Conservation (phyloP, 2,888 invertebrate species). For the Mythimna pallens region DNA sequence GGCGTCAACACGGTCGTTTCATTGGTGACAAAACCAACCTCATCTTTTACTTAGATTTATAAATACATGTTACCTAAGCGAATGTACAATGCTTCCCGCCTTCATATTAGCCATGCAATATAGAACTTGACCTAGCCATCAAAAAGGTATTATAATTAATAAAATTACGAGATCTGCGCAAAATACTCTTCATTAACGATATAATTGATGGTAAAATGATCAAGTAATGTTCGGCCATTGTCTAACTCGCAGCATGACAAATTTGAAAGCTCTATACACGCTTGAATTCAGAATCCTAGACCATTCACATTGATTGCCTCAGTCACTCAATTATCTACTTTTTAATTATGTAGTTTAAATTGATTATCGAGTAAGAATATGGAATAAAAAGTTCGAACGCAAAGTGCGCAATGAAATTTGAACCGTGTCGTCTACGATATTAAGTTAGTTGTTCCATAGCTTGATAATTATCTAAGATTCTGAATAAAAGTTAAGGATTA, state of each 20-base stretch:
- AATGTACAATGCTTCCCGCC: slow-evolving; percentile 22
- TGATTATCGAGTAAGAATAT: not conserved
- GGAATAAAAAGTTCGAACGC: not conserved
- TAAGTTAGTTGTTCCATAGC: slow-evolving; percentile 4
- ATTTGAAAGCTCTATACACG: slow-evolving; percentile 27
- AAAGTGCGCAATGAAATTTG: not conserved
- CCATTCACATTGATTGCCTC: not conserved
- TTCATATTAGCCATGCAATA: slow-evolving; percentile 42
- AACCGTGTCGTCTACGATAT: not conserved
- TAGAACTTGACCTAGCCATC: slow-evolving; percentile 17
- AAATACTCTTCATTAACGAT: slow-evolving; percentile 36
- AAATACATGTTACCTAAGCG: slow-evolving; percentile 16
- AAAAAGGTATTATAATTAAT: slow-evolving; percentile 34
- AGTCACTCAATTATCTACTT: not conserved
- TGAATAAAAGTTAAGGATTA: slow-evolving; percentile 5
- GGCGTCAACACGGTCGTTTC: not conserved
- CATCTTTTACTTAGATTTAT: not conserved
- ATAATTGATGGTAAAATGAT: slow-evolving; percentile 31
- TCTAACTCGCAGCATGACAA: slow-evolving; percentile 34
- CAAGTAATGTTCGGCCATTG: slow-evolving; percentile 22
- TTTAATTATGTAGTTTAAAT: not conserved
- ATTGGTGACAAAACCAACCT: too few relatives aligned
- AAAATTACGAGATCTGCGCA: slow-evolving; percentile 48
- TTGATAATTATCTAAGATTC: slow-evolving; percentile 12
- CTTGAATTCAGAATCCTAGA: slow-evolving; percentile 25